These are phyloP conservation scores for Bufo bufo DNA, from an alignment of 2,113 vertebrate genomes.

Conservation along the genomic window DNA sequence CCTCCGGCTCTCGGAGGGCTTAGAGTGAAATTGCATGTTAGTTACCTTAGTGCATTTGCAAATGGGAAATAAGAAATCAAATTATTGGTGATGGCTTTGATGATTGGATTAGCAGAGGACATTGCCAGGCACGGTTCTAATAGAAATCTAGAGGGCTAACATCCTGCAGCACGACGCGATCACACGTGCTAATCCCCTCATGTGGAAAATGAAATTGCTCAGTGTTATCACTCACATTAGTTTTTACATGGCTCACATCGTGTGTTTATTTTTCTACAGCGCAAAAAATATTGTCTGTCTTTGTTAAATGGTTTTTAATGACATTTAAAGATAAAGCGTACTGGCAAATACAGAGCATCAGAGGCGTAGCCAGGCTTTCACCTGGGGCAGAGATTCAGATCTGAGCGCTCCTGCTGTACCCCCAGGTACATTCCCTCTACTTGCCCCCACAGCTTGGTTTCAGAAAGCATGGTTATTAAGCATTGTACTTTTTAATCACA, in stretches of 20 bases:
- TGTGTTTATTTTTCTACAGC: constrained; percentile 32
- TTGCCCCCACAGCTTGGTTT: no score
- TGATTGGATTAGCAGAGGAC: constrained; percentile 53
- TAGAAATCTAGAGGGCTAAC: constrained; percentile 39
- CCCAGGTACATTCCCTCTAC: no score
- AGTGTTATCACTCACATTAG: neutral
- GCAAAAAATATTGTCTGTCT: neutral
- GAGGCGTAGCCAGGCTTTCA: neutral
- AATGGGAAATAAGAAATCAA: constrained; percentile 51
- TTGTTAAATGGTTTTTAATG: neutral
- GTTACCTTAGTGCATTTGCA: constrained; percentile 43
- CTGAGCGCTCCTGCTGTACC: neutral
- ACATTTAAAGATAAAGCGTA: neutral
- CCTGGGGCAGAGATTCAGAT: neutral
- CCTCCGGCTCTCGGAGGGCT: constrained; percentile 24
- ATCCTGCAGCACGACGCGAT: constrained; percentile 31
- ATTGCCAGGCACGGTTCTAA: constrained; percentile 29
- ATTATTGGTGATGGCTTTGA: constrained; percentile 54
- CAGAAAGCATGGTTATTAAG: no score
- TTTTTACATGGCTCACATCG: neutral
- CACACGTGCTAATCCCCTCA: constrained; percentile 22
- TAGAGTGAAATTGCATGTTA: constrained; percentile 42
- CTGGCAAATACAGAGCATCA: neutral
- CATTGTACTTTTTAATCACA: no score
- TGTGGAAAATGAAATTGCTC: constrained; percentile 50